Evolutionary conservation across 2,888 invertebrate species (phyloP).

Genomic region (Creontiades dilutus): DNA sequence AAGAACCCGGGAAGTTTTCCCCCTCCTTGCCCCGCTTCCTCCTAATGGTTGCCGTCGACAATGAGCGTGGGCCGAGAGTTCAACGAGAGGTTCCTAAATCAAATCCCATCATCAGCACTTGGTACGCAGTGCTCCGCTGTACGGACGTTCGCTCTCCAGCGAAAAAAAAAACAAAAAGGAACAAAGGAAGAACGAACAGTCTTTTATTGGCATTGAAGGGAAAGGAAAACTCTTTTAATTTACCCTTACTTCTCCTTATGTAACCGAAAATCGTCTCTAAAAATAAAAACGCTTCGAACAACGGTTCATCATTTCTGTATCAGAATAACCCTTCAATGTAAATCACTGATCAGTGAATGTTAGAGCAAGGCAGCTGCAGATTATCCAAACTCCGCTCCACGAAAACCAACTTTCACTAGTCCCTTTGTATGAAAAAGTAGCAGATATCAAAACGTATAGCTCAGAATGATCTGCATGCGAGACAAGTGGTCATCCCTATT

Average conservation of each 20-base stretch:
- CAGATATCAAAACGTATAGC: too few species aligned
- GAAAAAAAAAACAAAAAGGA: not conserved
- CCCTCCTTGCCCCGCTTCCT: not conserved
- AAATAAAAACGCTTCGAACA: too few species aligned
- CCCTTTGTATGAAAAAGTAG: too few species aligned
- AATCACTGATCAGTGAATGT: too few species aligned
- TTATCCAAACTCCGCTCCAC: too few species aligned
- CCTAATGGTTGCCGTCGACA: conserved; percentile 5
- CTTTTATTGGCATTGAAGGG: not conserved
- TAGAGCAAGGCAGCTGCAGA: too few species aligned
- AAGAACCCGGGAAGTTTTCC: conserved; percentile 53
- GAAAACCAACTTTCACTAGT: too few species aligned
- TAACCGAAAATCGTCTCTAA: too few species aligned
- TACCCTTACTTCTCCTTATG: not conserved
- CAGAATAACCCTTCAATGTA: too few species aligned
- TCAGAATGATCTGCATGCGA: too few species aligned
- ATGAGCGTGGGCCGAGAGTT: conserved; percentile 30
- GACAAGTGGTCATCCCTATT: too few species aligned
- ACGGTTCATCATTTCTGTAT: too few species aligned
- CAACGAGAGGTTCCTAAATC: conserved; percentile 43
- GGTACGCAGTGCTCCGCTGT: conserved; percentile 41
- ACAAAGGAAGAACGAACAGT: not conserved
- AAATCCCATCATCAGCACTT: conserved; percentile 62
- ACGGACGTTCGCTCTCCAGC: not conserved
- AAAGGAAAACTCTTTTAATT: not conserved